These are phyloP conservation scores for Pseudorasbora parva DNA, from an alignment of 2,113 vertebrate species.

Conservation along the genomic window DNA sequence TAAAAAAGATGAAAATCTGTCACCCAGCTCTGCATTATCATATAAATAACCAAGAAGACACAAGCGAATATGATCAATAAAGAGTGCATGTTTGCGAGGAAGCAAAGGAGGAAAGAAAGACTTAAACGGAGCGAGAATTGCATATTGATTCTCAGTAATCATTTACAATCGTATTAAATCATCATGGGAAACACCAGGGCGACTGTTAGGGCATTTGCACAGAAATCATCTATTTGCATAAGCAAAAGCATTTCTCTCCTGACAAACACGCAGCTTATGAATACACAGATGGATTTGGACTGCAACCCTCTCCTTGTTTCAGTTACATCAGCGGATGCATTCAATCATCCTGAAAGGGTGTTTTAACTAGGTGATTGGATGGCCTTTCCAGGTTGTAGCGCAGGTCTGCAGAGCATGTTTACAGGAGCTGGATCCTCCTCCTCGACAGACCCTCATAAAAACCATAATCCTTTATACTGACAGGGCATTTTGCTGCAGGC, in stretches of 20 bases:
- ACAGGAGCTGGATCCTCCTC: constrained; percentile 40
- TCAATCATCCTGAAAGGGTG: constrained; percentile 52
- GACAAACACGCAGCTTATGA: constrained; percentile 25
- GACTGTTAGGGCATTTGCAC: constrained; percentile 3
- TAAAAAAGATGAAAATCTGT: constrained; percentile 57
- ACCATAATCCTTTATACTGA: constrained; percentile 57
- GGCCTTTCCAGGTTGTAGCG: constrained; percentile 43
- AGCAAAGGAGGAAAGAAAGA: constrained; percentile 13
- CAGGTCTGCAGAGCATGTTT: constrained; percentile 45
- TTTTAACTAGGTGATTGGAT: constrained; percentile 52
- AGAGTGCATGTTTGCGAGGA: constrained; percentile 21
- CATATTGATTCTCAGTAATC: constrained; percentile 36
- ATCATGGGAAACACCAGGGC: constrained; percentile 22
- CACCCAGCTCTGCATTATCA: constrained; percentile 57
- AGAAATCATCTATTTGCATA: constrained; percentile 36
- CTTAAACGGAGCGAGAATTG: background rate
- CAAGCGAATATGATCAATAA: constrained; percentile 56
- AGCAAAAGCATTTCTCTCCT: constrained; percentile 4
- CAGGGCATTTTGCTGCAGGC: constrained; percentile 53
- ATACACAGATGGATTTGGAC: background rate
- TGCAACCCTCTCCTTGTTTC: constrained; percentile 23
- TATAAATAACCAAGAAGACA: constrained; percentile 61
- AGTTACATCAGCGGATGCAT: constrained; percentile 37
- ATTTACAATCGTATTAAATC: constrained; percentile 44
- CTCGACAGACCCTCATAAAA: constrained; percentile 55